phyloP scores from a whole-genome alignment of 2,888 invertebrate genomes.

The Lasius platythorax region DNA sequence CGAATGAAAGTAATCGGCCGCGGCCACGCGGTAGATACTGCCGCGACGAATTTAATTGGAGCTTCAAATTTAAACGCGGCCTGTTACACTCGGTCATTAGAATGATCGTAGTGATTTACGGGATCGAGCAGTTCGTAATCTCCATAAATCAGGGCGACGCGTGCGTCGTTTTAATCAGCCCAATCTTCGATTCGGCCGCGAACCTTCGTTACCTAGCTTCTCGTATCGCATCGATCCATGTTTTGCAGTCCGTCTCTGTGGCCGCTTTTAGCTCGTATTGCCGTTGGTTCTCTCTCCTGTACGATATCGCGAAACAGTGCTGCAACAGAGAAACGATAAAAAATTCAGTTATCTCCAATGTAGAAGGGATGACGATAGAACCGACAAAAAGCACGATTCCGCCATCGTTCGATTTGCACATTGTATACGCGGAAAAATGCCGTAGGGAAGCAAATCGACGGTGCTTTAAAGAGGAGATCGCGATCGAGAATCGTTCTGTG shows the following conservation, averaged over 20 bases:
- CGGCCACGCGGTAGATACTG: background rate
- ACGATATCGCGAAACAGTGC: slow-evolving; percentile 96
- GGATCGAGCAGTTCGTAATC: background rate
- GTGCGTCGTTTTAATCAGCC: slow-evolving; percentile 50
- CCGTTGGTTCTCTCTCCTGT: slow-evolving; percentile 94
- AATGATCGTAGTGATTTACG: slow-evolving; percentile 41
- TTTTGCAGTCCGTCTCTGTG: slow-evolving; percentile 94
- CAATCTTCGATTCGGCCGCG: slow-evolving; percentile 21
- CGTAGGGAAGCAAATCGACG: background rate
- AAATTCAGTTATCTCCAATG: slow-evolving; percentile 25
- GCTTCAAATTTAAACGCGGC: background rate
- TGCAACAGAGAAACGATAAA: slow-evolving; percentile 85
- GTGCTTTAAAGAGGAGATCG: slow-evolving; percentile 8
- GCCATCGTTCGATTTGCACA: background rate
- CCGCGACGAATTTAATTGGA: slow-evolving; percentile 29
- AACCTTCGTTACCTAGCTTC: slow-evolving; percentile 91
- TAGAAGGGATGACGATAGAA: no score
- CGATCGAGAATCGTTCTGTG: background rate
- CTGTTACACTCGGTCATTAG: background rate
- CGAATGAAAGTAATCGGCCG: slow-evolving; percentile 5
- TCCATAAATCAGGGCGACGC: slow-evolving; percentile 15
- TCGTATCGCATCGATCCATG: slow-evolving; percentile 96
- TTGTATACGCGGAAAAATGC: slow-evolving; percentile 15
- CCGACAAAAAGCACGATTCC: background rate
- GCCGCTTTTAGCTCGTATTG: slow-evolving; percentile 95